phyloP scores from a whole-genome alignment of 2,113 vertebrate genomes.

The Cebidichthys violaceus region DNA sequence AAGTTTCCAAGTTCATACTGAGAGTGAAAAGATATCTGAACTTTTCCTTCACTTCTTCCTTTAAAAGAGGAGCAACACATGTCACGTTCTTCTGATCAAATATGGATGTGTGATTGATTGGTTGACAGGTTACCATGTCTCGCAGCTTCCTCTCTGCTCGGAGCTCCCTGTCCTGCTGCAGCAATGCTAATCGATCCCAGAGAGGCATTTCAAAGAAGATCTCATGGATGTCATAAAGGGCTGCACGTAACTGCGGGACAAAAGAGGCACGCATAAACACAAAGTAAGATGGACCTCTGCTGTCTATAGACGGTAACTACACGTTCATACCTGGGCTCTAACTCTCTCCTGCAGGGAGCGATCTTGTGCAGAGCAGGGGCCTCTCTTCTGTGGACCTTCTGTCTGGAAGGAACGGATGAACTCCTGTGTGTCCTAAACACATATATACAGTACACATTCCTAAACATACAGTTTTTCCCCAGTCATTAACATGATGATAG shows the following conservation, averaged over 20 bases:
- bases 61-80: not conserved
- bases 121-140: conserved; percentile 87
- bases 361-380: conserved; percentile 89
- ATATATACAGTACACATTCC: not conserved
- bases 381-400: conserved; percentile 86
- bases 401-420: conserved; percentile 91
- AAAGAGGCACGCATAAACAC: not conserved
- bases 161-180: conserved; percentile 91
- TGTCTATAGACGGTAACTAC: conserved; percentile 10
- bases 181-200: conserved; percentile 88
- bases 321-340: conserved; percentile 87
- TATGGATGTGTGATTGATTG: not conserved
- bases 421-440: conserved; percentile 91
- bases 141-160: conserved; percentile 93
- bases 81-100: not conserved
- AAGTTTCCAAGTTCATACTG: not conserved
- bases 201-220: conserved; percentile 91
- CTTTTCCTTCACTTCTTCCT: no score
- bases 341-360: conserved; percentile 92
- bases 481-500: not conserved
- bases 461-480: not conserved
- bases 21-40: no score
- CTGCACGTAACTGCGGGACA: conserved; percentile 88
- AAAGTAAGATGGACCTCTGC: conserved; percentile 24
- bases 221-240: conserved; percentile 92